Evolutionary conservation across 2,888 invertebrate species (phyloP).

Genomic region (Acheta domesticus): DNA sequence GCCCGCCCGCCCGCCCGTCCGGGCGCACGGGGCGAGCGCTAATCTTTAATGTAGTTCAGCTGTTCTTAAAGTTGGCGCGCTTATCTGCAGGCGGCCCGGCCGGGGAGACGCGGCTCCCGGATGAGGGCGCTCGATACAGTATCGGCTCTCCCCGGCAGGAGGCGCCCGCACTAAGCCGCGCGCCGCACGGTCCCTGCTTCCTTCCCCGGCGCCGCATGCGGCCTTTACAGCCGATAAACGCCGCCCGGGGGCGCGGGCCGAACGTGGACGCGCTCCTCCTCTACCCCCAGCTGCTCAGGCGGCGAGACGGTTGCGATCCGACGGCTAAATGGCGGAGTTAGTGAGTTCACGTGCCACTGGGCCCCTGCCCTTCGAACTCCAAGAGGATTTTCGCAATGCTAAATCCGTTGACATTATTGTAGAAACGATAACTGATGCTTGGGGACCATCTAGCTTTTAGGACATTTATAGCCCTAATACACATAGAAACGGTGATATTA

Average conservation of each 20-base stretch:
- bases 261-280: neutral
- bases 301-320: neutral
- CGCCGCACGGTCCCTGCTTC: neutral
- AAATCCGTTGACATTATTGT: too few species aligned
- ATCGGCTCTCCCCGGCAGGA: neutral
- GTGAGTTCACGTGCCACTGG: too few species aligned
- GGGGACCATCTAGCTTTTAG: too few species aligned
- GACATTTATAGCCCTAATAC: too few species aligned
- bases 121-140: constrained; percentile 9
- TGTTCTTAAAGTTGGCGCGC: constrained; percentile 18
- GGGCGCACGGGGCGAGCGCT: neutral
- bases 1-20: too few species aligned
- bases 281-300: neutral
- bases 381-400: too few species aligned
- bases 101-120: neutral
- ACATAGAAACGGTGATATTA: too few species aligned
- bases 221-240: constrained; percentile 9
- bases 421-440: too few species aligned
- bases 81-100: neutral
- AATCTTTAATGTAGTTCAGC: constrained; percentile 8
- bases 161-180: neutral
- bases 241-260: neutral
- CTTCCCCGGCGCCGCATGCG: neutral
- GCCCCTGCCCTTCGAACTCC: too few species aligned
- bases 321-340: too few species aligned